Base-by-base conservation (phyloP, 1,140 invertebrate species). In the Lasioglossum baleicum region DNA sequence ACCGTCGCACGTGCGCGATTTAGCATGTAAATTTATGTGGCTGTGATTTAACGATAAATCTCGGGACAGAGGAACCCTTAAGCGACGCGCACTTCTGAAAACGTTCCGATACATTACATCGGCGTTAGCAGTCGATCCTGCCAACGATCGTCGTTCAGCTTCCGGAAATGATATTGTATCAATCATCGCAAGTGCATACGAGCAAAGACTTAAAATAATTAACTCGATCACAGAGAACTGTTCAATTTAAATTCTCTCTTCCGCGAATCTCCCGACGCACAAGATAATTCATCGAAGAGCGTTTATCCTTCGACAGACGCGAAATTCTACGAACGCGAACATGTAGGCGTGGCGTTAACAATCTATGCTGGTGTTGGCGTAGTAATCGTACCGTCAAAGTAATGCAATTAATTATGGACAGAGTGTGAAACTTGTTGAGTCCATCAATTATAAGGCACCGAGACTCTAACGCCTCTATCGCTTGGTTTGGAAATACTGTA, bases 1-100 rank as follows among this genome's bases (percentile, higher is more conserved):
- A 80, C 71, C 40, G 78, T 74, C 64, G 72, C 72, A 68, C 63
- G 53, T 74, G 78, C 56, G 44, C 72, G 56, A 80, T 75, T 80
- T 80, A 74, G 58, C 78, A 74, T 75, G 78, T 68, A 67, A 80
- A 80, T 80, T 80, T 80, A 80, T 80, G 72, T 75, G 63, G 63
- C 53, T 68, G 44, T 75, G 71, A 74, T 80, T 75, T 75, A 61
- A 74, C 63, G 72, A 80, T 80, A 80, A 80, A 75, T 80, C 76
- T 76, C 22, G 2, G 31, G 20, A 58, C 44, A 40, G 44, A 26
- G 20, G 26, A 22, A 22, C 63, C 67, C 67, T 26, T 63, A 51
- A 51, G 44, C n/a, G 67, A 11, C 10, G 13, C 10, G 31, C 10
- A n/a, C 40, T 35, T 6, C 53, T 26, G 58, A 58, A 35, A 75